Evolutionary conservation across 37 sponge, comb jelly and placozoan genomes (phyloP), one percentile per base, ranked within the genome.

Genomic region (Diacarnus erythraeanus): DNA sequence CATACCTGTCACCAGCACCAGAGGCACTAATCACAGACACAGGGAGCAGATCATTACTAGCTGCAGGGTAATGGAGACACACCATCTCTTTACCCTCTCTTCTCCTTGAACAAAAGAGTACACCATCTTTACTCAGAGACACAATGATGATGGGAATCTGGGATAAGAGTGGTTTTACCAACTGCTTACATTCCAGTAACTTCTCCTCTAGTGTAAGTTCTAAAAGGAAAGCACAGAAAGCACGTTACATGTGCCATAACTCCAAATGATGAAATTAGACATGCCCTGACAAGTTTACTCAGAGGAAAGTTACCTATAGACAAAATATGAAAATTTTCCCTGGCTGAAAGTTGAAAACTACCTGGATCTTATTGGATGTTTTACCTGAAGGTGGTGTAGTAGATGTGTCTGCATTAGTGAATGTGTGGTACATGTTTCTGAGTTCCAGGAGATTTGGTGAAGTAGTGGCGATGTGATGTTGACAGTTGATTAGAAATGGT

Each of bases 1-100:
- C 87, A 31, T 37, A 86, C 92, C 92, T 87, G 75, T 95, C 96
- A 43, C 96, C 96, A 23, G 94, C 90, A 22, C 96, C 96, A n/a
- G 93, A 72, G 23, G 86, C 96, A 89, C 81, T 95, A 56, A 80
- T 64, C 2, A 95, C 88, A 76, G 21, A 66, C 17, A 79, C 75
- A 36, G 91, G 91, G 25, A 86, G 74, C 37, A 81, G 40, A 35
- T 35, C 23, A 27, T 43, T 40, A 34, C 84, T 57, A 0, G 91
- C 88, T 41, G 94, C 59, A 3, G 83, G 84, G 43, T 90, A 89
- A 59, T 85, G 87, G 21, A 57, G 42, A 40, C 74, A 76, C 3
- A 4, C 27, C n/a, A 1, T 47, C 57, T 38, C 36, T 43, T 69
- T 57, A 4, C 38, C 23, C 1, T 38, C 57, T 38, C 26, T 20